A percentile compares a stretch with the other conserved stretches of the same genome.
Evolutionary conservation across 2,888 invertebrate genomes (phyloP).

Genomic region (Asteroscopus sphinx): DNA sequence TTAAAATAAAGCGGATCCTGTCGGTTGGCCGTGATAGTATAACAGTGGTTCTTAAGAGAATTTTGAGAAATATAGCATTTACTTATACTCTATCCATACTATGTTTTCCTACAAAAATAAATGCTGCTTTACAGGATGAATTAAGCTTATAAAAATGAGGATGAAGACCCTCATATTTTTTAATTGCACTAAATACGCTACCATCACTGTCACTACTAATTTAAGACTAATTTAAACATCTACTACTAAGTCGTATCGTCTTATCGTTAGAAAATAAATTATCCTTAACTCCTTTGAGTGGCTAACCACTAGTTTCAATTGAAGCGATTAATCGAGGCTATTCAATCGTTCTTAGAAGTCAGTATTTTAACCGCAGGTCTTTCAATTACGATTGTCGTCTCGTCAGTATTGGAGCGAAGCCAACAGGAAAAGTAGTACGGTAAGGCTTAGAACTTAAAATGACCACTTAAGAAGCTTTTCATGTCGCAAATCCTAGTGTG

Average conservation of each 20-base stretch:
- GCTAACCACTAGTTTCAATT: constrained; percentile 44
- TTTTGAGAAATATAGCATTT: too few species aligned
- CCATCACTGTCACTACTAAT: too few species aligned
- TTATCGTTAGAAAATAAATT: constrained; percentile 19
- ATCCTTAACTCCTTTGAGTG: constrained; percentile 28
- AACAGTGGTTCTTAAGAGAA: constrained; percentile 5
- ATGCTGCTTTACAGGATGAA: too few species aligned
- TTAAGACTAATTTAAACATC: background rate
- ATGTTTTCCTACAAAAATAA: too few species aligned
- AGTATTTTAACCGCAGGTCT: constrained; percentile 38
- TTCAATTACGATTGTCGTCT: constrained; percentile 36
- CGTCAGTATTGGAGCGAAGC: constrained; percentile 55
- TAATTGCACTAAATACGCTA: too few species aligned
- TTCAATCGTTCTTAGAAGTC: constrained; percentile 56
- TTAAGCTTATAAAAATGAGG: too few species aligned
- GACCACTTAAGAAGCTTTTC: constrained; percentile 36
- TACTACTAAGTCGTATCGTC: background rate
- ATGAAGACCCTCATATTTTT: too few species aligned
- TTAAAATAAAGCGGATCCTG: constrained; percentile 4
- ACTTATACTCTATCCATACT: too few species aligned
- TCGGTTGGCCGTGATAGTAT: background rate
- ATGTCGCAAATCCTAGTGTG: constrained; percentile 10
- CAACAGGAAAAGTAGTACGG: constrained; percentile 62
- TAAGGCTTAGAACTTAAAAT: constrained; percentile 43
- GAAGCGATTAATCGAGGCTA: constrained; percentile 41